Evolutionary conservation across 2,113 vertebrate genomes (phyloP).

Genomic region (Psilopsiagon aymara): DNA sequence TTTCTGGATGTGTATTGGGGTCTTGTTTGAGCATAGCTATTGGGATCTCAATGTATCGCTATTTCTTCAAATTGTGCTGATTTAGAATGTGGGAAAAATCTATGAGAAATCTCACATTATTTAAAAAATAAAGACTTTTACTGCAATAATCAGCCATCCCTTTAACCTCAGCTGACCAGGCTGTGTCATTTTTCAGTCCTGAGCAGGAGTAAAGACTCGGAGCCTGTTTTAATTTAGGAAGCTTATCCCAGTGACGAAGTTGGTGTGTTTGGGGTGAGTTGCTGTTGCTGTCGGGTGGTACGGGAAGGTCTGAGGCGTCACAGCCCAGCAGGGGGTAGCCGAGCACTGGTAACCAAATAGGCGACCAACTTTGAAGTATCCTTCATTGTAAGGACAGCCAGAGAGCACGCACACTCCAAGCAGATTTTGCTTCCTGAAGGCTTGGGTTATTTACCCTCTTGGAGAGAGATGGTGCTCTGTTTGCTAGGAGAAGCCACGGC

Average conservation of each 20-base stretch:
- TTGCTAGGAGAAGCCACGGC: not conserved
- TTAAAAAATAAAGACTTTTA: not conserved
- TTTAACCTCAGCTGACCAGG: not conserved
- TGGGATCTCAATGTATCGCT: not conserved
- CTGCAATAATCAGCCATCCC: not conserved
- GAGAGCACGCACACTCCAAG: not conserved
- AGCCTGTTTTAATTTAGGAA: not conserved
- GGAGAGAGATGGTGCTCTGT: not conserved
- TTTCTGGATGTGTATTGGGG: not conserved
- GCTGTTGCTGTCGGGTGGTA: not conserved
- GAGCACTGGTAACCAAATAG: conserved; percentile 80
- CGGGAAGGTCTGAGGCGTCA: conserved; percentile 30
- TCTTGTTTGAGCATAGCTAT: not conserved
- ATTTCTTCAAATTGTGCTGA: not conserved
- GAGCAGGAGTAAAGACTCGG: not conserved
- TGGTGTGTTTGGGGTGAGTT: not conserved
- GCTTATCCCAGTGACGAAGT: not conserved
- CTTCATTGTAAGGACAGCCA: not conserved
- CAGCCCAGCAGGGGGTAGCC: conserved; percentile 96
- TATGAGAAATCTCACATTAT: not conserved
- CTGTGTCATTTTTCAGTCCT: not conserved
- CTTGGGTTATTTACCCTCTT: not conserved
- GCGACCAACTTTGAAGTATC: not conserved
- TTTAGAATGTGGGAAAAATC: not conserved
- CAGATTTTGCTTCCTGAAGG: not conserved